Evolutionary conservation across 2,113 vertebrate species (phyloP), one percentile per base, ranked within the genome.

Genomic region (Phrynosoma blainvillii): DNA sequence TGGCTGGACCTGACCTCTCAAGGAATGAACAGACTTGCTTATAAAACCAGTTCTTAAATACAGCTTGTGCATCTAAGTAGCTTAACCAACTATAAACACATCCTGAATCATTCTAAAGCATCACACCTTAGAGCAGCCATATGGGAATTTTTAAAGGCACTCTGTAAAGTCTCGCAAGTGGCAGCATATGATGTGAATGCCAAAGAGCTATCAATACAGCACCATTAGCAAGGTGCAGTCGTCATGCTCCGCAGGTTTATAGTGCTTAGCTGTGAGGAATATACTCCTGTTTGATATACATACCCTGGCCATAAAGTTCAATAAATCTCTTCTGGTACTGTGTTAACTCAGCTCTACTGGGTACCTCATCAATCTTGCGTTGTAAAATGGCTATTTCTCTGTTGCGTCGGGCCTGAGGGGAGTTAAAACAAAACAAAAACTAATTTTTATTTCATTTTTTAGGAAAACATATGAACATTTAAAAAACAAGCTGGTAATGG

Each of bases 261-360:
- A 84, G 75, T n/a, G 81, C 66, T 76, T 75, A 93, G 86, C 86
- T 71, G 89, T n/a, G 7, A 91, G 86, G 75, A 94, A 86, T 77
- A 81, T n/a, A 56, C 25, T 65, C 74, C 90, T 85, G 81, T 87
- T 85, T 59, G 81, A 94, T 92, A 94, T 95, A 97, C 96, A 89
- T 96, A 98, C 99, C 99, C 96, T 99, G 99, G 93, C 98, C 96
- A 92, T 99, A 99, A 88, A 99, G 98, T 94, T 99, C 99, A 89
- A 99, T 98, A 95, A 99, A 99, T 93, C 99, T 98, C 97, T 99
- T 99, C 97, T 99, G 99, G 95, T 99, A 99, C 95, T 99, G 99
- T 70, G 98, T 99, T 84, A 99, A 97, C 95, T 99, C 99, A 2
- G 98, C 98, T 91, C 98, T 97, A 95, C 98, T 99, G 16, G 99